Evolutionary conservation across 2,113 vertebrate species (phyloP).

Genomic region (Cinclus mexicanus): DNA sequence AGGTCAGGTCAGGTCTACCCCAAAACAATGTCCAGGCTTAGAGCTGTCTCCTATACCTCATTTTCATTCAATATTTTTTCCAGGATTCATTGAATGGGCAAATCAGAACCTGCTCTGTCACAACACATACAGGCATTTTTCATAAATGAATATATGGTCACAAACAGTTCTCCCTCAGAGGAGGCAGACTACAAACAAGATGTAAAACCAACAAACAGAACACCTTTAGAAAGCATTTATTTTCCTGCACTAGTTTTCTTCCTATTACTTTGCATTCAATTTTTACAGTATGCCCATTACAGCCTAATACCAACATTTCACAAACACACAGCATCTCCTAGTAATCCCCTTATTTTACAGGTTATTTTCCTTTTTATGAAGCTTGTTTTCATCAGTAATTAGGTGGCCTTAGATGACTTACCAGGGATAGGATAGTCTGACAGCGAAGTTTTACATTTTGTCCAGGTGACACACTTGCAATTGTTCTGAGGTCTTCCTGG

Average conservation of each 20-base stretch:
- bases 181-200: neutral
- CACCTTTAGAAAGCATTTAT: neutral
- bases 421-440: neutral
- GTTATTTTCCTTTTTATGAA: neutral
- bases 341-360: neutral
- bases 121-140: neutral
- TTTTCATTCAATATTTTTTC: neutral
- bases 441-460: slow-evolving; percentile 4
- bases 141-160: neutral
- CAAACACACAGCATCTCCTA: neutral
- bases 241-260: neutral
- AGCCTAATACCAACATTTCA: neutral
- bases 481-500: neutral
- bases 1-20: neutral
- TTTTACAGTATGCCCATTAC: neutral
- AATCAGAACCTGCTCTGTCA: neutral
- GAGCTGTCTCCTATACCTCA: neutral
- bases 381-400: neutral
- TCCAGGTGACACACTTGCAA: neutral
- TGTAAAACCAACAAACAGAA: neutral
- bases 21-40: neutral
- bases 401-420: neutral
- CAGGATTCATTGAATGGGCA: neutral
- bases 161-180: neutral
- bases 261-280: neutral